These are phyloP conservation scores for Sminthurides aquaticus DNA, from an alignment of 2,888 invertebrate genomes.

Conservation along the genomic window DNA sequence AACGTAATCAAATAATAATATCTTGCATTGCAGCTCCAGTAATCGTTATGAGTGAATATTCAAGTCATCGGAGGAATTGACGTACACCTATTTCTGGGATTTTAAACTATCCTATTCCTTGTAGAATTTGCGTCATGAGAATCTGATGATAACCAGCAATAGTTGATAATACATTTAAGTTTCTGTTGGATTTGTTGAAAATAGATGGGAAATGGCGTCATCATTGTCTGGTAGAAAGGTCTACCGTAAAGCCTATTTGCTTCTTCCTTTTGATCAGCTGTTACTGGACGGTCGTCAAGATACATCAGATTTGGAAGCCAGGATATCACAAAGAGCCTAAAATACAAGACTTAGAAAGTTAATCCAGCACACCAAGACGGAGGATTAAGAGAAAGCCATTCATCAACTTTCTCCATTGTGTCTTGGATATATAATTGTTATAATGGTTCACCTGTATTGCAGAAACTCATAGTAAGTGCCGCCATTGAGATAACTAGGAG, in stretches of 20 bases:
- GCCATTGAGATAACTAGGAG: constrained; percentile 68
- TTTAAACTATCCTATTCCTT: background rate
- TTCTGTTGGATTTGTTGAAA: constrained; percentile 29
- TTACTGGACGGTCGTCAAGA: constrained; percentile 64
- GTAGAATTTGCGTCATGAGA: background rate
- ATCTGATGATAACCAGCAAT: constrained; percentile 1
- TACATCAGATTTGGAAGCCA: constrained; percentile 61
- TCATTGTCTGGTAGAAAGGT: constrained; percentile 30
- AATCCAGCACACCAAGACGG: too few species aligned
- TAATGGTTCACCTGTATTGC: constrained; percentile 59
- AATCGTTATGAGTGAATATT: background rate
- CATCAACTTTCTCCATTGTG: too few species aligned
- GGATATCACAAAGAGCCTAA: constrained; percentile 65
- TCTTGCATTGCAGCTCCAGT: background rate
- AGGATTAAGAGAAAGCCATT: too few species aligned
- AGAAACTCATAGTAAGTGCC: constrained; percentile 66
- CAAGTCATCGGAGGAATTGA: background rate
- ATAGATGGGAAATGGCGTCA: constrained; percentile 32
- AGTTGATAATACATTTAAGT: constrained; percentile 20
- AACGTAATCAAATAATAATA: background rate
- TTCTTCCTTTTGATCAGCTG: constrained; percentile 58
- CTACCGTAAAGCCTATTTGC: constrained; percentile 55
- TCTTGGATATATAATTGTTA: constrained; percentile 15
- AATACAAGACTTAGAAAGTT: constrained; percentile 10
- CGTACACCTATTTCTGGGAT: background rate